Evolutionary conservation across 2,888 invertebrate species (phyloP).

Genomic region (Pristionchus japonicus): DNA sequence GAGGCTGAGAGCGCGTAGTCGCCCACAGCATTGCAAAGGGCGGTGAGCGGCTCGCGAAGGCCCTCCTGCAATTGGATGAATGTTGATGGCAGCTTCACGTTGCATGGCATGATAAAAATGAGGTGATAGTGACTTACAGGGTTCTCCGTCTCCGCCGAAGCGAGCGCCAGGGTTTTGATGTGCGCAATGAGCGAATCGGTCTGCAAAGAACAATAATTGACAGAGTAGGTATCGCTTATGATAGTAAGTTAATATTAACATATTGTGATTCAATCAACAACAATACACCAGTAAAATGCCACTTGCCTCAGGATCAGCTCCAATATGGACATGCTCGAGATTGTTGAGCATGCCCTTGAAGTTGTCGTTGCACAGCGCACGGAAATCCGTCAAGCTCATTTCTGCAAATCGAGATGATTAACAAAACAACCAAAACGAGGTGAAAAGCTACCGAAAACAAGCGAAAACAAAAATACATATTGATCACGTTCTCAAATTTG

Average conservation of each 20-base stretch:
- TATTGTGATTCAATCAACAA: too few relatives aligned
- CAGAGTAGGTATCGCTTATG: too few relatives aligned
- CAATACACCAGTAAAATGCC: too few relatives aligned
- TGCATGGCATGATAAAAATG: too few relatives aligned
- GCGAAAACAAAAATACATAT: neutral
- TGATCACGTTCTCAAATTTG: too few relatives aligned
- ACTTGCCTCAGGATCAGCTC: neutral
- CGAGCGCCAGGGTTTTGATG: neutral
- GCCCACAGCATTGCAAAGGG: too few relatives aligned
- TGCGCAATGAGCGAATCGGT: neutral
- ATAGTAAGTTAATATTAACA: too few relatives aligned
- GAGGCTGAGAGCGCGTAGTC: too few relatives aligned
- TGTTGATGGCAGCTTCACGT: too few relatives aligned
- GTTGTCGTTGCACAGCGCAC: neutral
- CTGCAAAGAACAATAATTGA: neutral
- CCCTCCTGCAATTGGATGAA: too few relatives aligned
- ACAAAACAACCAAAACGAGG: neutral
- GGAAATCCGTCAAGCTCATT: neutral
- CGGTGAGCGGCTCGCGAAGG: too few relatives aligned
- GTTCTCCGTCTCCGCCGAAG: neutral
- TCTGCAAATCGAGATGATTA: neutral
- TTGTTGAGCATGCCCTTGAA: neutral
- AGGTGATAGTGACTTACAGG: neutral
- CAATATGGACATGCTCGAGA: neutral
- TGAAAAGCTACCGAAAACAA: neutral